A percentile compares a stretch with the other conserved stretches of the same genome.
Conservation (phyloP, 2,113 vertebrate species). For the Scatophagus argus region DNA sequence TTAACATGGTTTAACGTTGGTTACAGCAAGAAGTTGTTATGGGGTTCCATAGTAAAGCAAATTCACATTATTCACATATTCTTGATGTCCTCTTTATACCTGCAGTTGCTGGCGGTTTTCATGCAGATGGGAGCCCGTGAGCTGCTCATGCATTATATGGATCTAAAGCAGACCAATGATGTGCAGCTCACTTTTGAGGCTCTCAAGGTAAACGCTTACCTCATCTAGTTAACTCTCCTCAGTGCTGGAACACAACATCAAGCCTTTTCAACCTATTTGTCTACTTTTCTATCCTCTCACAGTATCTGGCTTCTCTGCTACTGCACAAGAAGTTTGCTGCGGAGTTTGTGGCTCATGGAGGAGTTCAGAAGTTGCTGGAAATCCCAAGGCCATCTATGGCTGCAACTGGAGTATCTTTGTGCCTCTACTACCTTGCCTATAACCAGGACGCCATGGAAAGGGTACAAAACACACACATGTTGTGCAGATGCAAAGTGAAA, state of each 20-base stretch:
- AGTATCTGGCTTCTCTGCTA: slow-evolving; percentile 98
- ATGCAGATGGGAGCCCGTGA: slow-evolving; percentile 98
- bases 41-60: not conserved
- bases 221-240: not conserved
- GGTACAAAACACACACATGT: slow-evolving; percentile 78
- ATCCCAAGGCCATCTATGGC: slow-evolving; percentile 99
- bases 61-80: not conserved
- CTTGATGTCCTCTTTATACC: slow-evolving; percentile 26
- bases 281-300: slow-evolving; percentile 4
- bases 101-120: slow-evolving; percentile 94
- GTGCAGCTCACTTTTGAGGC: slow-evolving; percentile 98
- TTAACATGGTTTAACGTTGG: not conserved
- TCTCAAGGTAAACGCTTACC: slow-evolving; percentile 88
- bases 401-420: slow-evolving; percentile 98
- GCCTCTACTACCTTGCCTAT: slow-evolving; percentile 98
- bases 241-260: not conserved
- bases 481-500: not conserved
- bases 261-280: not conserved
- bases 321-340: slow-evolving; percentile 99
- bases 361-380: slow-evolving; percentile 97
- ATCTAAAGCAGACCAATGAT: slow-evolving; percentile 96
- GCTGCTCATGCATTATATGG: slow-evolving; percentile 98
- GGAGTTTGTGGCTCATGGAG: slow-evolving; percentile 98
- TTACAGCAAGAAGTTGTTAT: not conserved
- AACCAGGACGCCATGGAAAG: slow-evolving; percentile 99